Evolutionary conservation across 2,797 vertebrate genomes (phyloP).

Genomic region (Chrosomus eos): DNA sequence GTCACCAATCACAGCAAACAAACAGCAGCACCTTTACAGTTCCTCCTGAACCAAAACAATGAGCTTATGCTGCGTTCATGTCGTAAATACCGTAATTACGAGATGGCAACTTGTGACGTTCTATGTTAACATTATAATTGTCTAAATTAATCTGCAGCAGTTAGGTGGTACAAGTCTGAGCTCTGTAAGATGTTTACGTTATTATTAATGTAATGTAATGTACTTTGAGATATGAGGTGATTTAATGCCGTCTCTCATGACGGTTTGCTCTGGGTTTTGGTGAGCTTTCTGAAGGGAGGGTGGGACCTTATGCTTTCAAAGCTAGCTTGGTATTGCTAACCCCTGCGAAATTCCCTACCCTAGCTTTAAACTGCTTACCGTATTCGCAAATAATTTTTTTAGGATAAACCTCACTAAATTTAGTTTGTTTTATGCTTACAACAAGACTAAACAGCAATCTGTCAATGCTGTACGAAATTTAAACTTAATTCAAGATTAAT

Average conservation of each 20-base stretch:
- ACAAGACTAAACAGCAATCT: background rate
- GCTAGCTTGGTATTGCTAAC: background rate
- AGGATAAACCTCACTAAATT: background rate
- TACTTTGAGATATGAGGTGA: background rate
- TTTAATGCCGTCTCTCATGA: background rate
- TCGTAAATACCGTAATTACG: background rate
- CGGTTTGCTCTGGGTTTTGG: background rate
- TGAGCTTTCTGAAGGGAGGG: rapidly evolving
- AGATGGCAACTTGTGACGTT: background rate
- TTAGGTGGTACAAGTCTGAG: background rate
- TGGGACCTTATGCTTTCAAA: background rate
- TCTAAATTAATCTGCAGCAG: background rate
- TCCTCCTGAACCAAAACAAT: background rate
- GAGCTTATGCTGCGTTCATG: background rate
- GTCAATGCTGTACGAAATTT: background rate
- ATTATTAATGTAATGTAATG: background rate
- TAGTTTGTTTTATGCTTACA: background rate
- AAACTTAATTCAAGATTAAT: background rate
- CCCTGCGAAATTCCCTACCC: background rate
- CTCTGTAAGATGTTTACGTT: background rate
- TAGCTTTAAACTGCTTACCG: background rate
- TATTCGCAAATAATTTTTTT: background rate
- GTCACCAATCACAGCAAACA: no score
- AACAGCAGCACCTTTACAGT: no score
- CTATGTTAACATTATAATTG: background rate